Base-by-base conservation (phyloP, 2,888 invertebrate genomes). In the Onchidella celtica region DNA sequence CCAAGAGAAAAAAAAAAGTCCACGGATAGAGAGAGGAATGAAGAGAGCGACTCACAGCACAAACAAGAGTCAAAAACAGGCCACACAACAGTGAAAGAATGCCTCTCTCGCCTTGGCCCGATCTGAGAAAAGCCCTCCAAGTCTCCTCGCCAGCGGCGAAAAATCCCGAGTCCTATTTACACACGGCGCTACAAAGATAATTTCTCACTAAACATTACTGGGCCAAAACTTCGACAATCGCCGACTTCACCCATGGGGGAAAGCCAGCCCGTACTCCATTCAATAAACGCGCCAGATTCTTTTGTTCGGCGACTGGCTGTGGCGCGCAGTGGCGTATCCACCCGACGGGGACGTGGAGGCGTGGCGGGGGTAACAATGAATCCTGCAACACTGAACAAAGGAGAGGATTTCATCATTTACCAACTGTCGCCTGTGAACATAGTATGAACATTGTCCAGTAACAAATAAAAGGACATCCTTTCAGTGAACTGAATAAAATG, bases 121-220 rank as follows among this genome's bases (percentile, higher is more conserved):
- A 73, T 73, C 73, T 36, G 74, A 34, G 61, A 36, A 61, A 61
- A 61, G 61, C 74, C 72, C 55, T 17, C 11, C 17, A 9, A 32
- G 38, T 69, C 69, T 69, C 69, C 69, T 38, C 21, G 69, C 69
- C 69, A 69, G 69, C 36, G 72, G 32, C 55, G 72, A 72, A 68
- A 24, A 38, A 68, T 68, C 32, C 36, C 29, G 29, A 57, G 55
- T n/a, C 72, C 74, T 74, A 74, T 74, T 74, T 74, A 74, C 74
- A 59, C 74, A 36, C 74, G 38, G 24, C 59, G 61, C 74, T 59
- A 74, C 74, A 74, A 74, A 74, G 74, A 74, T 74, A 74, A 74
- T 74, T 74, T 74, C 74, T n/a, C 74, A 61, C 74, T 74, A 74
- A 74, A 74, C 74, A 61, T 74, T 74, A 29, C 74, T 74, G 61